Conservation (phyloP, 2,797 vertebrate genomes). For the Platyrinchus mystaceus region DNA sequence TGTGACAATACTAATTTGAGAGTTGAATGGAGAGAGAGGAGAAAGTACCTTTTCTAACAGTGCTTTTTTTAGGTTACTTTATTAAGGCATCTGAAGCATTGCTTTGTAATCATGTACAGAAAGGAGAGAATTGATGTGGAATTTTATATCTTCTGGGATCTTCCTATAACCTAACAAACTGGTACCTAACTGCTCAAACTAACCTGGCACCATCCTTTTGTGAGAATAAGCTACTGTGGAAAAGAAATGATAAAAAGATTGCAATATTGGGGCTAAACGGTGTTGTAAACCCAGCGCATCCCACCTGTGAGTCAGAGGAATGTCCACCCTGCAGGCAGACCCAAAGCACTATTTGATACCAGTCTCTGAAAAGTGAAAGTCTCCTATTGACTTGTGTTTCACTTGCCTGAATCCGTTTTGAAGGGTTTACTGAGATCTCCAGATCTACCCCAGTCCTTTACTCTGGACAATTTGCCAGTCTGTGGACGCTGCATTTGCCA, state of each 20-base stretch:
- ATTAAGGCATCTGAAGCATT: neutral
- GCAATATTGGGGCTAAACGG: neutral
- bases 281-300: neutral
- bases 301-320: neutral
- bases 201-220: neutral
- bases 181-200: neutral
- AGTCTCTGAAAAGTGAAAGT: neutral
- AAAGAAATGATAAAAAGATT: neutral
- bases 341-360: neutral
- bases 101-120: neutral
- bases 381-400: neutral
- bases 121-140: neutral
- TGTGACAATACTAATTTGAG: neutral
- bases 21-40: neutral
- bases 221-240: neutral
- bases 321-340: accelerated
- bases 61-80: neutral
- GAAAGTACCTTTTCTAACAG: neutral
- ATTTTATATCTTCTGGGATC: neutral
- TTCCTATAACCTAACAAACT: neutral
- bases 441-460: neutral
- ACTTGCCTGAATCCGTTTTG: neutral
- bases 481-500: neutral
- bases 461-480: neutral
- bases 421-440: neutral